These are phyloP conservation scores for Drusus annulatus DNA, from an alignment of 1,140 invertebrate species.

Conservation along the genomic window DNA sequence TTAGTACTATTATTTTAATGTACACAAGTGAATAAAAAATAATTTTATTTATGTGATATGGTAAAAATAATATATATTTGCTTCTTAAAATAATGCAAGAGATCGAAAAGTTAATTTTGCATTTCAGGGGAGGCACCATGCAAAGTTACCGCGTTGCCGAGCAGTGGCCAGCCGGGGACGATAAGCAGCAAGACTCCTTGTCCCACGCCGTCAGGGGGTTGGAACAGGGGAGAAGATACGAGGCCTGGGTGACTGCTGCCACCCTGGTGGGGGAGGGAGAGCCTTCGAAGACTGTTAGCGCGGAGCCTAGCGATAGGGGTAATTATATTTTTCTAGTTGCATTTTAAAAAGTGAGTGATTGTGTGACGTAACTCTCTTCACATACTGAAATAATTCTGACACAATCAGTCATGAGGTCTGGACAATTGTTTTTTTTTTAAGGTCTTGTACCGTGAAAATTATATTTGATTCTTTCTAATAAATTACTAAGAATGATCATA, in stretches of 20 bases:
- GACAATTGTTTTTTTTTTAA: too few relatives aligned
- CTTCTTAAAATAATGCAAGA: not conserved
- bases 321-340: not conserved
- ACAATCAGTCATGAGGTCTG: too few relatives aligned
- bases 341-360: too few relatives aligned
- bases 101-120: not conserved
- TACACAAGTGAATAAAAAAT: too few relatives aligned
- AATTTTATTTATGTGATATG: too few relatives aligned
- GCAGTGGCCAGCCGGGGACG: not conserved
- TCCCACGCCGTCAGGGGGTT: constrained; percentile 76
- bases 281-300: constrained; percentile 63
- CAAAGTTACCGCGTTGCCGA: constrained; percentile 50
- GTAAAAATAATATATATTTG: too few relatives aligned
- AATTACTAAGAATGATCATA: too few relatives aligned
- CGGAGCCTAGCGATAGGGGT: constrained; percentile 66
- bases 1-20: too few relatives aligned
- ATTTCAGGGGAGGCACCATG: constrained; percentile 49
- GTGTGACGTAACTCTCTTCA: too few relatives aligned
- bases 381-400: too few relatives aligned
- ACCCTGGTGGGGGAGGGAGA: constrained; percentile 84
- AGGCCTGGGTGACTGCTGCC: constrained; percentile 88
- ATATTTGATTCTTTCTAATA: too few relatives aligned
- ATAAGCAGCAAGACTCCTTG: constrained; percentile 17
- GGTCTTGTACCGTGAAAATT: too few relatives aligned
- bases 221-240: constrained; percentile 79